A percentile compares a stretch with the other conserved stretches of the same genome.
Evolutionary conservation across 1,140 invertebrate genomes (phyloP).

Genomic region (Teleopsis dalmanni): DNA sequence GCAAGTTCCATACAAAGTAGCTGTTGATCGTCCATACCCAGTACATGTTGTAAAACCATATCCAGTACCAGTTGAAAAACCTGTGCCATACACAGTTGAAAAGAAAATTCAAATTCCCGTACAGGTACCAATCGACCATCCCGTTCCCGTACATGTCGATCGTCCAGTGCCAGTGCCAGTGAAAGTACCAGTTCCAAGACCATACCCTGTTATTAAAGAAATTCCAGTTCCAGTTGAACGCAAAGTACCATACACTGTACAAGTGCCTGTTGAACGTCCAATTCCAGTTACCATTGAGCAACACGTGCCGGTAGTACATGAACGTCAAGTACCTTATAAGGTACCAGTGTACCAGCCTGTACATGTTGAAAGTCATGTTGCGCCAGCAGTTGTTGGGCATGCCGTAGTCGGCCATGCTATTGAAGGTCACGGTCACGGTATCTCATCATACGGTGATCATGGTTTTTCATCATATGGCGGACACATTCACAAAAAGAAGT

Average conservation of each 20-base stretch:
- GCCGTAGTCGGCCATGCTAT: slow-evolving; percentile 21
- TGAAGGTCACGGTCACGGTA: slow-evolving; percentile 18
- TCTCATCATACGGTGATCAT: not conserved
- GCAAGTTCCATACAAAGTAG: slow-evolving; percentile 45
- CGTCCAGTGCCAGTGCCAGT: slow-evolving; percentile 51
- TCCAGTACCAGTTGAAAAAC: slow-evolving; percentile 46
- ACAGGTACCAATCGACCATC: slow-evolving; percentile 53
- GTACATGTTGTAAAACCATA: slow-evolving; percentile 51
- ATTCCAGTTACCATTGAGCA: slow-evolving; percentile 54
- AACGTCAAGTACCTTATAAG: slow-evolving; percentile 53
- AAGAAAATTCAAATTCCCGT: slow-evolving; percentile 53
- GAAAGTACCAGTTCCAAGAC: slow-evolving; percentile 47
- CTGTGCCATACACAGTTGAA: slow-evolving; percentile 53
- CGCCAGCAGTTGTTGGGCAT: slow-evolving; percentile 17
- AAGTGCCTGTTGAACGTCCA: slow-evolving; percentile 53
- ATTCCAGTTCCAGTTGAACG: slow-evolving; percentile 54
- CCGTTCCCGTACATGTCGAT: slow-evolving; percentile 51
- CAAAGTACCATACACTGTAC: slow-evolving; percentile 52
- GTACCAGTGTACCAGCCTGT: slow-evolving; percentile 54
- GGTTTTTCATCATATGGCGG: slow-evolving; percentile 5
- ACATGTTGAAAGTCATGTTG: slow-evolving; percentile 43
- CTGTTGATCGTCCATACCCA: slow-evolving; percentile 44
- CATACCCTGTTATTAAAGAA: slow-evolving; percentile 50
- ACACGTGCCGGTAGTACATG: slow-evolving; percentile 51
- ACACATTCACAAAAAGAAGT: slow-evolving; percentile 33